phyloP scores from a whole-genome alignment of 2,888 invertebrate genomes.

The Mesopsocus fuscifrons region DNA sequence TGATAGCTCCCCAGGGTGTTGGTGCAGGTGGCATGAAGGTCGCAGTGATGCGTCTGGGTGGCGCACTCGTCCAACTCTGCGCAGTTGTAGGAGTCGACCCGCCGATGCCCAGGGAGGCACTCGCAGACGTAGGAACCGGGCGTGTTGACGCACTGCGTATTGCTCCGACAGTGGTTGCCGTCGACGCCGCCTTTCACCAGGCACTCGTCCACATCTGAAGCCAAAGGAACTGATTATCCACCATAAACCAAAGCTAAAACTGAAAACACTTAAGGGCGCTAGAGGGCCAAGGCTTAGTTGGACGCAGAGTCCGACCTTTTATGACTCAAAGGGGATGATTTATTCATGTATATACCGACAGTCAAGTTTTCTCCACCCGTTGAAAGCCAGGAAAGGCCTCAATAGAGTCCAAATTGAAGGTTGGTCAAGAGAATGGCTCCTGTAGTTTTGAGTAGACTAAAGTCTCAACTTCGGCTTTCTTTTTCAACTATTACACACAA shows the following conservation, averaged over 20 bases:
- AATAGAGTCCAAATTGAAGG: too few species aligned
- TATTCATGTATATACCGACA: too few species aligned
- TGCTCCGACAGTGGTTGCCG: conserved; percentile 70
- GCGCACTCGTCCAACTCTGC: conserved; percentile 64
- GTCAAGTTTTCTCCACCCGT: too few species aligned
- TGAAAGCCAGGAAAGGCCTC: too few species aligned
- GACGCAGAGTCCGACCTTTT: conserved; percentile 5
- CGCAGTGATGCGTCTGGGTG: conserved; percentile 49
- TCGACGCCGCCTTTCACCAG: conserved; percentile 51
- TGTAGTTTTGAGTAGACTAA: too few species aligned
- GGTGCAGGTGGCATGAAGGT: conserved; percentile 54
- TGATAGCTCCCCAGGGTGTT: conserved; percentile 68
- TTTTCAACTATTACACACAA: too few species aligned
- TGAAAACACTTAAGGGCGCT: too few species aligned
- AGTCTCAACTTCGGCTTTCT: too few species aligned
- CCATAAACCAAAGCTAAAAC: too few species aligned
- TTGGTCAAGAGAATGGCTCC: too few species aligned
- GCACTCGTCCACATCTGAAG: conserved; percentile 70
- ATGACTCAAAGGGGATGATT: too few species aligned
- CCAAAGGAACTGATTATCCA: neutral
- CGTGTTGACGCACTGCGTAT: conserved; percentile 68
- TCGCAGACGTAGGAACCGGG: conserved; percentile 67
- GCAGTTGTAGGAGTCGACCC: conserved; percentile 60
- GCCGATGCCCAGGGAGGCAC: conserved; percentile 58
- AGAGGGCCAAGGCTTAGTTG: too few species aligned